Conservation (phyloP, 2,797 vertebrate species). For the Neomorphus geoffroyi region DNA sequence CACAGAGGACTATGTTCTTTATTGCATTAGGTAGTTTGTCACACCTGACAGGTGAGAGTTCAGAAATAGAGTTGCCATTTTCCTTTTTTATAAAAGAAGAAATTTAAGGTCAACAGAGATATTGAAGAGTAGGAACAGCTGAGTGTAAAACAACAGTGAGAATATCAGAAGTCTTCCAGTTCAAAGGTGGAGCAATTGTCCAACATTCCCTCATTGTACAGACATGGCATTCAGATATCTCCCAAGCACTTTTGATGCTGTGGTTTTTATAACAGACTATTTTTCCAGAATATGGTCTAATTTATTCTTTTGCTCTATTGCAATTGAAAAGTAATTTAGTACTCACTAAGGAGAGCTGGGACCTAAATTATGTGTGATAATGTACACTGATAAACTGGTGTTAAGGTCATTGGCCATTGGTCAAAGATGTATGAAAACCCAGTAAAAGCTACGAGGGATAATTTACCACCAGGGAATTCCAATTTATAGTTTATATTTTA, state of each 20-base stretch:
- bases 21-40: neutral
- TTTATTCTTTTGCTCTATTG: neutral
- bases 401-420: neutral
- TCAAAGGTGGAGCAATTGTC: neutral
- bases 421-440: neutral
- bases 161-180: neutral
- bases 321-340: neutral
- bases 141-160: neutral
- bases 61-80: neutral
- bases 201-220: neutral
- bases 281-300: neutral
- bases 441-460: neutral
- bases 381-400: rapidly evolving
- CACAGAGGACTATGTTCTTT: neutral
- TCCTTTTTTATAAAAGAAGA: neutral
- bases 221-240: neutral
- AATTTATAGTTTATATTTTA: neutral
- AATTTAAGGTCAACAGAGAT: neutral
- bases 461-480: neutral
- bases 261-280: neutral
- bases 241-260: neutral
- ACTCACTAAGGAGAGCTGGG: too few species aligned
- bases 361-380: neutral
- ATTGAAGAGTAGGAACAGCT: neutral
- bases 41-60: neutral